These are phyloP conservation scores for Dicrurus megarhynchus DNA, from an alignment of 2,113 vertebrate species.

Conservation along the genomic window DNA sequence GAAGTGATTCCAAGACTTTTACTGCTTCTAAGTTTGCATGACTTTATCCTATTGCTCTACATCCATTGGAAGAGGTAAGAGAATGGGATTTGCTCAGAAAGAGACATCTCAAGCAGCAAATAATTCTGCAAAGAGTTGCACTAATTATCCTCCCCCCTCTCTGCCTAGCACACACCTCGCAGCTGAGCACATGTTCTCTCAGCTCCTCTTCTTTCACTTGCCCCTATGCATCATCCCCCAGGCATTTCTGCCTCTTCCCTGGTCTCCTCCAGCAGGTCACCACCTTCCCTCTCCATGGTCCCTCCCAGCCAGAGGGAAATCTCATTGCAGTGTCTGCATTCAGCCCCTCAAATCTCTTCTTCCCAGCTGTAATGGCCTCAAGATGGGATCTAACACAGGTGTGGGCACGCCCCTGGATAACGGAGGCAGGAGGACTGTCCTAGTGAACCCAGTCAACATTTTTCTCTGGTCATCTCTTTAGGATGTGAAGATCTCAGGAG, in stretches of 20 bases:
- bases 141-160: background rate
- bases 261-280: background rate
- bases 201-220: background rate
- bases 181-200: background rate
- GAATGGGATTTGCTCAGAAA: background rate
- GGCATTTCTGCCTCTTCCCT: background rate
- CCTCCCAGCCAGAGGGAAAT: background rate
- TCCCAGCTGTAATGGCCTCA: background rate
- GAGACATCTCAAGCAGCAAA: background rate
- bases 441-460: fast-evolving
- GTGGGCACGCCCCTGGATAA: fast-evolving
- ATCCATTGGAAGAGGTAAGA: background rate
- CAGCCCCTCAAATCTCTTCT: background rate
- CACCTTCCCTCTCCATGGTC: background rate
- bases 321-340: background rate
- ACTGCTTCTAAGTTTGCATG: background rate
- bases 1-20: background rate
- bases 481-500: background rate
- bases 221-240: background rate
- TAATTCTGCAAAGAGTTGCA: background rate
- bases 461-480: background rate
- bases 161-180: background rate
- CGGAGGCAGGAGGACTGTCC: background rate
- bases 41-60: background rate
- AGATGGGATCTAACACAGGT: no score